phyloP scores from a whole-genome alignment of 2,797 vertebrate genomes.

The Chrosomus eos region DNA sequence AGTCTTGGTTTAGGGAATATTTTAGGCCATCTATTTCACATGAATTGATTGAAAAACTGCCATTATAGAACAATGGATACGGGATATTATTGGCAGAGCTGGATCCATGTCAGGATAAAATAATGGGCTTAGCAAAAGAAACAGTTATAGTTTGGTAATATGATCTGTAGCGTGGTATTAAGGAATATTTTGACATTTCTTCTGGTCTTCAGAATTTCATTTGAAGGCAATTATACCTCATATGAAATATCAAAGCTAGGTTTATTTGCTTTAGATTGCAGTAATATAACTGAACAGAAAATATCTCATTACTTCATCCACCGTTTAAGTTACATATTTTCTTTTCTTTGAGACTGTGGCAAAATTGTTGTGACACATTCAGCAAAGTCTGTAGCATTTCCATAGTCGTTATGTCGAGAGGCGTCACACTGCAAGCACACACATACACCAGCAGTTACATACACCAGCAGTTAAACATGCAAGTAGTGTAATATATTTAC shows the following conservation, averaged over 20 bases:
- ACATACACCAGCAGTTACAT: not conserved
- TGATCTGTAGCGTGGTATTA: slow-evolving; percentile 9
- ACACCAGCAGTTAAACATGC: not conserved
- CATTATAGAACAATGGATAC: slow-evolving; percentile 1
- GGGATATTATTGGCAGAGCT: not conserved
- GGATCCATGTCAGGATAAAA: slow-evolving; percentile 15
- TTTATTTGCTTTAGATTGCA: slow-evolving; percentile 18
- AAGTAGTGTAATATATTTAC: not conserved
- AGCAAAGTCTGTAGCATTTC: not conserved
- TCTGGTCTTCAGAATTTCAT: slow-evolving; percentile 7
- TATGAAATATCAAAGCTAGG: slow-evolving; percentile 10
- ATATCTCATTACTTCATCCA: slow-evolving; percentile 5
- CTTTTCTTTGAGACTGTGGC: not conserved
- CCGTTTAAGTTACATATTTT: slow-evolving; percentile 5
- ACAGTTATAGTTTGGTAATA: slow-evolving; percentile 25
- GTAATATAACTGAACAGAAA: slow-evolving; percentile 3
- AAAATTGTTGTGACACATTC: slow-evolving; percentile 11
- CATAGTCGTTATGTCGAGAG: slow-evolving; percentile 73
- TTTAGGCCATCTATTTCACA: not conserved
- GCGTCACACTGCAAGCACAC: slow-evolving; percentile 71
- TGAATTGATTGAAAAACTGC: slow-evolving; percentile 33
- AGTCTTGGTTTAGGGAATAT: not conserved
- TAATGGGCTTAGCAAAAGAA: not conserved
- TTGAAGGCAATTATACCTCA: slow-evolving; percentile 34
- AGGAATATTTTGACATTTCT: slow-evolving; percentile 9